Evolutionary conservation across 2,888 invertebrate species (phyloP), one percentile per base, ranked within the genome.

Genomic region (Desoria tigrina): DNA sequence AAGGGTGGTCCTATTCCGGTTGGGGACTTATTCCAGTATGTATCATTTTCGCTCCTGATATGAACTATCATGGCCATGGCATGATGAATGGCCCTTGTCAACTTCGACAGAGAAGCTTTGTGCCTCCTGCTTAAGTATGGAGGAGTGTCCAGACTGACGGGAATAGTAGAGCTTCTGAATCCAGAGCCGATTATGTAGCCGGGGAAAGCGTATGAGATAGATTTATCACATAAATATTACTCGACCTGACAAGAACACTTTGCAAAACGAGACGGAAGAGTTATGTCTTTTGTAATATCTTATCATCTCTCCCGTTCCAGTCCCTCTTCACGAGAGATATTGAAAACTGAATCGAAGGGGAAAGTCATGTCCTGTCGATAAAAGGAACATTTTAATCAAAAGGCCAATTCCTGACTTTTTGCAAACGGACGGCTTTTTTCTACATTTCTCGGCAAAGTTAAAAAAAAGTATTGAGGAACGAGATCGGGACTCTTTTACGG

Each of bases 321-420:
- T 39, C 16, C 39, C 16, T 11, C 16, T 39, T n/a, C n/a, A n/a
- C n/a, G 39, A 16, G 21, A 45, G 21, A 45, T 45, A 45, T 45
- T 45, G 45, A 16, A 45, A 11, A 45, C 16, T 45, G 45, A 45
- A 45, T 16, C n/a, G 45, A 45, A 45, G 16, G n/a, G n/a, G n/a
- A 21, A 45, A 45, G 45, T 21, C 21, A 45, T 45, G n/a, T 18
- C 45, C 21, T 45, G 45, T 18, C n/a, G 45, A 45, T 45, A 16
- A 45, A 45, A 45, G n/a, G 45, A n/a, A 45, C 45, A 45, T 16
- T 45, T 45, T 45, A 45, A 45, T 16, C 4, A 45, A 45, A 45
- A 45, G 6, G 45, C n/a, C 45, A 45, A 21, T 21, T 45, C 45
- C 21, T 45, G 45, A 45, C 45, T 45, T 45, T 45, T 45, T 45